phyloP scores from a whole-genome alignment of 1,140 invertebrate genomes.

The Lycorma delicatula region DNA sequence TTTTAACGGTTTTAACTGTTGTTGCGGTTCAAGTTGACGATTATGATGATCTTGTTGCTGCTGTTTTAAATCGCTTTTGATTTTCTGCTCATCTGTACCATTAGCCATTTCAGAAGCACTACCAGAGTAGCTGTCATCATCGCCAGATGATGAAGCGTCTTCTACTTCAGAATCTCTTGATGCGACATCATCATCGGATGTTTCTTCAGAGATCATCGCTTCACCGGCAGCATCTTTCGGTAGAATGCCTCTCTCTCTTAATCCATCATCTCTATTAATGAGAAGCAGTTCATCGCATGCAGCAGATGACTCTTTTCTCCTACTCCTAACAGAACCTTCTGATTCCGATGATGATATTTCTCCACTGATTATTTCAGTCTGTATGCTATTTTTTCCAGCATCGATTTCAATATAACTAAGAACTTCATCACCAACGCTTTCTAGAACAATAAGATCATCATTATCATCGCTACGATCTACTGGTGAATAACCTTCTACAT shows the following conservation, averaged over 20 bases:
- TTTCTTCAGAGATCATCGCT: conserved; percentile 27
- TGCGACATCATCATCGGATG: conserved; percentile 21
- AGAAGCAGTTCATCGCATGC: conserved; percentile 17
- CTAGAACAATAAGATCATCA: conserved; percentile 14
- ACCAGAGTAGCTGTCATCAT: conserved; percentile 12
- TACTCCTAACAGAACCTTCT: conserved; percentile 12
- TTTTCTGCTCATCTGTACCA: conserved; percentile 11
- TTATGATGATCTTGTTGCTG: too few relatives aligned
- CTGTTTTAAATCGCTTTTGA: conserved; percentile 15
- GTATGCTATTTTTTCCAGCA: not conserved
- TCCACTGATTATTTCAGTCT: not conserved
- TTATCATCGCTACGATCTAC: conserved; percentile 11
- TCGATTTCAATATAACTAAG: conserved; percentile 10
- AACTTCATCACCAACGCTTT: conserved; percentile 15
- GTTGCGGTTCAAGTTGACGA: too few relatives aligned
- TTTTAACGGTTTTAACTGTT: too few relatives aligned
- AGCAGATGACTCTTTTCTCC: not conserved
- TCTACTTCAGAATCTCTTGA: conserved; percentile 13
- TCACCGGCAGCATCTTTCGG: conserved; percentile 27
- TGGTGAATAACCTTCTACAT: not conserved
- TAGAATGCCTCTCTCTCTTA: conserved; percentile 9
- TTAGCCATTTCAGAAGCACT: conserved; percentile 10
- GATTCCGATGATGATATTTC: conserved; percentile 2
- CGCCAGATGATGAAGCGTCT: not conserved
- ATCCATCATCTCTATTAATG: conserved; percentile 17